Evolutionary conservation across 2,113 vertebrate genomes (phyloP).

Genomic region (Megaceryle torquata): DNA sequence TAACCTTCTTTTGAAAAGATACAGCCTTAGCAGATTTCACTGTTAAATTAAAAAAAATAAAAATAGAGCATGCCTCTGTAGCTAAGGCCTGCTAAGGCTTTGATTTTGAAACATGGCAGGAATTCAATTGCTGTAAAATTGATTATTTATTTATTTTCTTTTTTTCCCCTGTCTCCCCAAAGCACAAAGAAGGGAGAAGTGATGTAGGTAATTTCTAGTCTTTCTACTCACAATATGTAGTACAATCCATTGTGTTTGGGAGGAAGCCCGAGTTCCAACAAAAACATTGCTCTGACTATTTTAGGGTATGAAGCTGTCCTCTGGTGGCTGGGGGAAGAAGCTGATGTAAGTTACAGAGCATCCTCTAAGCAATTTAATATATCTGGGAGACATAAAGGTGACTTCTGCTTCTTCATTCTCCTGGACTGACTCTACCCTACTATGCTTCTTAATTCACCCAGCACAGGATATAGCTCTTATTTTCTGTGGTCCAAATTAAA

Average conservation of each 20-base stretch:
- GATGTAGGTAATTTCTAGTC: neutral
- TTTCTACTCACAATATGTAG: neutral
- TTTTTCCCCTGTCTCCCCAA: neutral
- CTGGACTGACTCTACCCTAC: neutral
- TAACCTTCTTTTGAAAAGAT: neutral
- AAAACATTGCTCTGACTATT: neutral
- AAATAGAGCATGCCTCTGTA: neutral
- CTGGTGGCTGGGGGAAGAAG: neutral
- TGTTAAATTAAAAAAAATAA: neutral
- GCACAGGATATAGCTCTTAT: neutral
- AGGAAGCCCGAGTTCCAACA: neutral
- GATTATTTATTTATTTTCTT: too few species aligned
- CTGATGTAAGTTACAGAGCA: neutral
- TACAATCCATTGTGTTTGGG: neutral
- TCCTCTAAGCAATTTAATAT: neutral
- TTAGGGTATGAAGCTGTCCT: neutral
- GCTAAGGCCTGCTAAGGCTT: neutral
- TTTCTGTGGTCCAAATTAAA: neutral
- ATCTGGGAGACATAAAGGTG: neutral
- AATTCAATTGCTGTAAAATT: neutral
- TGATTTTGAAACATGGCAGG: neutral
- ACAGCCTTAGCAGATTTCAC: neutral
- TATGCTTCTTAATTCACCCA: neutral
- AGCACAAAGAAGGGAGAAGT: neutral
- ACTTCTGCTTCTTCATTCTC: neutral